phyloP scores from a whole-genome alignment of 1,140 invertebrate genomes.

The Euglossa dilemma region DNA sequence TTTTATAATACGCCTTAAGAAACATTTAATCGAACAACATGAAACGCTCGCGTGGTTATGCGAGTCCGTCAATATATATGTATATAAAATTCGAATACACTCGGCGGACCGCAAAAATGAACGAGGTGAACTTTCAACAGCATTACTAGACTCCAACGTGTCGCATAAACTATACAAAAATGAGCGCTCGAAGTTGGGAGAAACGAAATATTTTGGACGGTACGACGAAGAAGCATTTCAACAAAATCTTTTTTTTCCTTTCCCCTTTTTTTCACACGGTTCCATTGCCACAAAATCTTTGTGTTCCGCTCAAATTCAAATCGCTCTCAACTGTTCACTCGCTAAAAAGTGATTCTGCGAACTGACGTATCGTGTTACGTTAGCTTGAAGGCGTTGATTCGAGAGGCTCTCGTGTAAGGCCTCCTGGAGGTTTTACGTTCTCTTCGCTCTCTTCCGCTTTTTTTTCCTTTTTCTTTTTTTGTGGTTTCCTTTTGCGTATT shows the following conservation, averaged over 20 bases:
- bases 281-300: conserved; percentile 57
- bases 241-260: conserved; percentile 59
- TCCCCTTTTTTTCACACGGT: conserved; percentile 7
- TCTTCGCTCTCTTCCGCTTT: neutral
- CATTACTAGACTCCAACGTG: conserved; percentile 71
- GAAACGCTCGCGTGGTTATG: conserved; percentile 56
- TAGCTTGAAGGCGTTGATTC: conserved; percentile 31
- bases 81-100: conserved; percentile 69
- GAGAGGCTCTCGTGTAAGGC: conserved; percentile 32
- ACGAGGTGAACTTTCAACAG: conserved; percentile 73
- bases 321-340: conserved; percentile 48
- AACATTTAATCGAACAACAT: conserved; percentile 70
- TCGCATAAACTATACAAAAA: conserved; percentile 78
- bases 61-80: conserved; percentile 64
- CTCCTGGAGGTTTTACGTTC: conserved; percentile 18
- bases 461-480: conserved; percentile 30
- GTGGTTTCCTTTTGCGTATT: conserved; percentile 4
- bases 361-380: neutral
- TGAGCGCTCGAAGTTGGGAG: conserved; percentile 71
- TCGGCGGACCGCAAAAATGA: conserved; percentile 71
- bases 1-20: conserved; percentile 60
- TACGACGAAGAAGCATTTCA: conserved; percentile 73
- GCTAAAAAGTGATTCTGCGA: conserved; percentile 5
- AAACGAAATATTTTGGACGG: conserved; percentile 77
- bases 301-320: conserved; percentile 60